phyloP scores from a whole-genome alignment of 1,140 invertebrate species.

The Leucophenga varia region DNA sequence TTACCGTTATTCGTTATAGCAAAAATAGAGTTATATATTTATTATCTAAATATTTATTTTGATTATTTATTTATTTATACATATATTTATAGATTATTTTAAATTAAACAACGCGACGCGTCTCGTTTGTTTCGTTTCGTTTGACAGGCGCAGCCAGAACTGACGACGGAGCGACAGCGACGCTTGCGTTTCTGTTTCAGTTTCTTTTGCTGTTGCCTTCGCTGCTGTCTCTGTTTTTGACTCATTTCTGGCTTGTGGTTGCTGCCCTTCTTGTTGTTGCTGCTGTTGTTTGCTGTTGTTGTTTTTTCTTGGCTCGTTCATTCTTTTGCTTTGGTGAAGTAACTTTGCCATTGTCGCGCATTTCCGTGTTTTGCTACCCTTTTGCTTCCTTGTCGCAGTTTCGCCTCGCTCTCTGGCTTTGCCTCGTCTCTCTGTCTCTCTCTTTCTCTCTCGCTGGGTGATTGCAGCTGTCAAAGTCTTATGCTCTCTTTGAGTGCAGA shows the following conservation, averaged over 20 bases:
- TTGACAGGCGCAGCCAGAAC: conserved; percentile 25
- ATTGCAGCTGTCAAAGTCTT: conserved; percentile 9
- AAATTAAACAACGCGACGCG: no score
- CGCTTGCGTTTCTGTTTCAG: conserved; percentile 13
- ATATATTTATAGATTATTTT: conserved; percentile 13
- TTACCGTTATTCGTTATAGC: conserved; percentile 24
- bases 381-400: conserved; percentile 33
- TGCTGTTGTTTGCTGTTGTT: conserved; percentile 11
- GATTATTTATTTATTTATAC: conserved; percentile 21
- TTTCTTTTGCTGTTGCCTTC: conserved; percentile 5
- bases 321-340: conserved; percentile 24
- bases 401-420: conserved; percentile 4
- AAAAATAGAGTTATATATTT: conserved; percentile 33
- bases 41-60: conserved; percentile 18
- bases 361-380: conserved; percentile 50
- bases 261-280: conserved; percentile 8
- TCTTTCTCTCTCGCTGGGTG: background rate
- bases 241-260: conserved; percentile 12
- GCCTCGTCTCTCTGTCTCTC: background rate
- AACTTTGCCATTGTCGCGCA: conserved; percentile 37
- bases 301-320: conserved; percentile 11
- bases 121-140: conserved; percentile 31
- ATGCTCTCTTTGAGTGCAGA: no score
- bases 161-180: conserved; percentile 3
- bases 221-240: conserved; percentile 17